These are phyloP conservation scores for Drosophila mojavensis DNA, from an alignment of 1,140 invertebrate genomes.

Conservation along the genomic window DNA sequence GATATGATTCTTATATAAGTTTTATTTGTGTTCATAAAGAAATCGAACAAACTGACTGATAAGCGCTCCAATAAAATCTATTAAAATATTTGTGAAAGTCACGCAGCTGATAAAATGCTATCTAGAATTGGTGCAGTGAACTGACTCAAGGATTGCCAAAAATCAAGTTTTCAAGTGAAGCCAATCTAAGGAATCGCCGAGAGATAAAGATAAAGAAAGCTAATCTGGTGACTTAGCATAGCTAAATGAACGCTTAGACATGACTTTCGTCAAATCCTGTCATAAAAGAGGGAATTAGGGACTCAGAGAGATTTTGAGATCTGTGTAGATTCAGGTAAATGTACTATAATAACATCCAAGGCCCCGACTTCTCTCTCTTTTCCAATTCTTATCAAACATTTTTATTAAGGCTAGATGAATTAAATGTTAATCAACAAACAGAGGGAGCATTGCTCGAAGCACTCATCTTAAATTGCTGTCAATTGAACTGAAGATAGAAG, in stretches of 20 bases:
- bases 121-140: constrained; percentile 15
- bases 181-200: too few species aligned
- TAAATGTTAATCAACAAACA: constrained; percentile 3
- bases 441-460: constrained; percentile 24
- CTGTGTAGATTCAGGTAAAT: too few species aligned
- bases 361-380: neutral
- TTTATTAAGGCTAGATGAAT: constrained; percentile 11
- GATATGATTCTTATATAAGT: constrained; percentile 15
- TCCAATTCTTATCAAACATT: constrained; percentile 20
- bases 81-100: constrained; percentile 38
- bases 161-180: neutral
- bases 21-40: constrained; percentile 3
- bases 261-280: neutral
- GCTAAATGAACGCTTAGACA: neutral
- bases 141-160: constrained; percentile 28
- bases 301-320: neutral
- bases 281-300: neutral
- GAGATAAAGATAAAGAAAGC: too few species aligned
- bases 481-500: neutral
- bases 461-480: neutral
- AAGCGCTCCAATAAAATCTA: neutral
- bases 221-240: neutral
- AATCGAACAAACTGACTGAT: constrained; percentile 1
- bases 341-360: too few species aligned
- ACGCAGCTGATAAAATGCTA: constrained; percentile 28